Base-by-base conservation (phyloP, 2,888 invertebrate genomes). In the Gymnocheta viridis region DNA sequence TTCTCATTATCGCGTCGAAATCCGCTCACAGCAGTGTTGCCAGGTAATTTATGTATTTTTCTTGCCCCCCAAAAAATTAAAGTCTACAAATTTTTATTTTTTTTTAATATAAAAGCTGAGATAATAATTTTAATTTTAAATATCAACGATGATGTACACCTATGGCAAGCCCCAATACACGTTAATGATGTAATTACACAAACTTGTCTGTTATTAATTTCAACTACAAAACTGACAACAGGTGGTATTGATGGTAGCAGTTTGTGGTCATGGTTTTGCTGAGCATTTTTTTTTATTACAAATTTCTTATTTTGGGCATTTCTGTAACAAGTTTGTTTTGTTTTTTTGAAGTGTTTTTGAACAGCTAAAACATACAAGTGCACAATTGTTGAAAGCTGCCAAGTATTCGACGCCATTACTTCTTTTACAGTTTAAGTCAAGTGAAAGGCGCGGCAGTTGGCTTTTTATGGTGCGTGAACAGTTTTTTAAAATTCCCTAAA, bases 361-460 rank as follows among this genome's bases (percentile, higher is more conserved):
- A 44, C 41, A 38, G 69, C 19, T 44, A n/a, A n/a, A n/a, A n/a
- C n/a, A 41, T 66, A 32, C 62, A 58, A 64, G 69, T 76, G 49
- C 29, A 67, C 72, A 51, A 72, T 66, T 51, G 7, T 27, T 60
- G 44, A 12, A 49, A 66, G 44, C 56, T 74, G 74, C 35, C 67
- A 81, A 81, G 44, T 41, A 38, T 44, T 32, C 35, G 56, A 10
- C 22, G 14, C 51, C 38, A 74, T 64, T 10, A 51, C 51, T 44
- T 27, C 14, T 66, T 9, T 66, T 19, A 49, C 54, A 73, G 47
- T 24, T 49, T 38, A 19, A 70, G 67, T 73, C 69, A 84, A 80
- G 80, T 84, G 80, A 80, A 84, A 84, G 84, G 84, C 60, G 77
- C 60, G 74, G 72, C 84, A 64, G 56, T 51, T 38, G 51, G 47